Evolutionary conservation across 2,113 vertebrate species (phyloP), one percentile per base, ranked within the genome.

Genomic region (Muntiacus reevesi): DNA sequence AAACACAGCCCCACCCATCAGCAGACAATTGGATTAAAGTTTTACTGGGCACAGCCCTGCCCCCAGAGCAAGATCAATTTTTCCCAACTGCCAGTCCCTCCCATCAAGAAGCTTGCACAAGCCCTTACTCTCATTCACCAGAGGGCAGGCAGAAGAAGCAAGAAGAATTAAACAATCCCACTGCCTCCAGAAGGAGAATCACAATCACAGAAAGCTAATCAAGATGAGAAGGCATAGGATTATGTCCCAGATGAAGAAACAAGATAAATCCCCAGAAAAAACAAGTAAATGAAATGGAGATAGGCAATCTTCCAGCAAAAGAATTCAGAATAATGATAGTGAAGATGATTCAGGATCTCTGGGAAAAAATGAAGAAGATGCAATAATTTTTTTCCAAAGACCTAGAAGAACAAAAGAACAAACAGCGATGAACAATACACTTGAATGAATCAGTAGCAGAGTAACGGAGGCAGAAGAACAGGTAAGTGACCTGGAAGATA

Each of bases 401-500:
- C 17, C n/a, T 71, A 17, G 30, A n/a, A 64, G 64, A 71, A 36
- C 4, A 10, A 71, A 3, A 36, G 19, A 36, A 36, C 64, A 71
- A 71, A 71, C 9, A 19, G 16, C 8, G 33, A 67, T 67, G 33
- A 67, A 19, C 16, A 67, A 21, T 36, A 21, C 33, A 36, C 64
- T 21, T 67, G 33, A 67, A 36, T 17, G 33, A 67, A 36, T 71
- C n/a, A 23, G 64, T 71, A 64, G 33, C 33, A 17, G 64, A 36
- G n/a, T 36, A 36, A 71, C 0, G 0, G 64, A 36, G 5, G n/a
- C 64, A 36, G n/a, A 67, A 67, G 62, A 71, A 23, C 1, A 0
- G 64, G 1, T 71, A 71, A 36, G 64, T 23, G 9, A 71, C n/a
- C n/a, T 23, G n/a, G 9, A 71, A 71, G n/a, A 71, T 5, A 71